Conservation (phyloP, 1,140 invertebrate species). For the Rhizoglyphus robini region DNA sequence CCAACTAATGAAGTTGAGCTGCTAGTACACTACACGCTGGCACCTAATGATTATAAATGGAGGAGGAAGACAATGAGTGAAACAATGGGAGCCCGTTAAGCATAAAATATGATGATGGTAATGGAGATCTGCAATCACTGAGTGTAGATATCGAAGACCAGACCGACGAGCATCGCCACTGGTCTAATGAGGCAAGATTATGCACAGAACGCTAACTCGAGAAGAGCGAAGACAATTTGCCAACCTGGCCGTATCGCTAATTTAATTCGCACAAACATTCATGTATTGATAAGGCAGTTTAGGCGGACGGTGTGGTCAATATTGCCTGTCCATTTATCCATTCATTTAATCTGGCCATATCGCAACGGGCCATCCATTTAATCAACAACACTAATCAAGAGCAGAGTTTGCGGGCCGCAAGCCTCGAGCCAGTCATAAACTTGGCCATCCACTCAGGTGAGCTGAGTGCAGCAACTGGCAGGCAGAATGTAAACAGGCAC, state of each 20-base stretch:
- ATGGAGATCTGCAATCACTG: slow-evolving; percentile 54
- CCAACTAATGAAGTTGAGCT: no score
- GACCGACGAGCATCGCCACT: neutral
- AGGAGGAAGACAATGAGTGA: neutral
- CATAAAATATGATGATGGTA: slow-evolving; percentile 11
- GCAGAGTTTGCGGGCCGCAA: no score
- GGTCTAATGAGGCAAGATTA: neutral
- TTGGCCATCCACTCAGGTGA: no score
- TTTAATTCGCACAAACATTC: neutral
- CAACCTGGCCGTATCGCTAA: neutral
- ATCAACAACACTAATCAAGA: no score
- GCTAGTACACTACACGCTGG: no score
- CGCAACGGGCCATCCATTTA: neutral
- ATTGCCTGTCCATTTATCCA: neutral
- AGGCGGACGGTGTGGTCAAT: neutral
- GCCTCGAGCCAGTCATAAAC: no score
- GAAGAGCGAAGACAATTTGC: neutral
- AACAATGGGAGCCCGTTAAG: slow-evolving; percentile 6
- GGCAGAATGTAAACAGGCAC: no score
- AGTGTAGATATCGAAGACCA: neutral
- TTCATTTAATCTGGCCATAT: neutral
- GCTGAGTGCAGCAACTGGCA: no score
- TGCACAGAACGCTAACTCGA: neutral
- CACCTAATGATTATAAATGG: slow-evolving; percentile 12
- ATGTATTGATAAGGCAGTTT: neutral